These are phyloP conservation scores for Digitonthophagus gazella DNA, from an alignment of 2,888 invertebrate species.

Conservation along the genomic window DNA sequence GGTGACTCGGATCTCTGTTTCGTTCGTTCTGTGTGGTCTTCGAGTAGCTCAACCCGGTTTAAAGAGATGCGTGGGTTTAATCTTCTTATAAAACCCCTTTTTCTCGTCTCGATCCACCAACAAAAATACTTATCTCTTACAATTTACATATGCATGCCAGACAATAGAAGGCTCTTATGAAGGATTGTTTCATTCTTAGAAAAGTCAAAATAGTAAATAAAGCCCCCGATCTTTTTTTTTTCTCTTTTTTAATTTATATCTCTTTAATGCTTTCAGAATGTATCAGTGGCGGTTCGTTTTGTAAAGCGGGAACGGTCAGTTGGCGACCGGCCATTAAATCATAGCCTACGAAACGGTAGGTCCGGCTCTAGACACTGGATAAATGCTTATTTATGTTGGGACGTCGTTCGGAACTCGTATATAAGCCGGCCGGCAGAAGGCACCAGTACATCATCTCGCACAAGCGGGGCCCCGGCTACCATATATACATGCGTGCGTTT, in stretches of 20 bases:
- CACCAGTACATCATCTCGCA: constrained; percentile 9
- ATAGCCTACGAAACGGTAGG: constrained; percentile 13
- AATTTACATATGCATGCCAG: background rate
- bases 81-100: background rate
- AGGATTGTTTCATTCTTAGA: too few species aligned
- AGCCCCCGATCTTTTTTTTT: too few species aligned
- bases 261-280: too few species aligned
- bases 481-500: constrained; percentile 4
- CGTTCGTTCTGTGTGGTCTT: background rate
- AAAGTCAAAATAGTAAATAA: too few species aligned
- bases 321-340: constrained; percentile 10
- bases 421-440: constrained; percentile 3
- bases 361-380: constrained; percentile 14
- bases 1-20: background rate
- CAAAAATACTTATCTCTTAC: too few species aligned
- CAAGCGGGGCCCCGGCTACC: background rate
- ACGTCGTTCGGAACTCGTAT: constrained; percentile 12
- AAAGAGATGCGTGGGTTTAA: background rate
- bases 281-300: background rate
- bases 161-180: too few species aligned
- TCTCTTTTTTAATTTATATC: too few species aligned
- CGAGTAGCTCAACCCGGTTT: background rate
- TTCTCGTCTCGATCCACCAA: too few species aligned
- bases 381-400: constrained; percentile 15
- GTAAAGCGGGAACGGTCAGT: background rate